These are phyloP conservation scores for Pampus argenteus DNA, from an alignment of 2,797 vertebrate species.

Conservation along the genomic window DNA sequence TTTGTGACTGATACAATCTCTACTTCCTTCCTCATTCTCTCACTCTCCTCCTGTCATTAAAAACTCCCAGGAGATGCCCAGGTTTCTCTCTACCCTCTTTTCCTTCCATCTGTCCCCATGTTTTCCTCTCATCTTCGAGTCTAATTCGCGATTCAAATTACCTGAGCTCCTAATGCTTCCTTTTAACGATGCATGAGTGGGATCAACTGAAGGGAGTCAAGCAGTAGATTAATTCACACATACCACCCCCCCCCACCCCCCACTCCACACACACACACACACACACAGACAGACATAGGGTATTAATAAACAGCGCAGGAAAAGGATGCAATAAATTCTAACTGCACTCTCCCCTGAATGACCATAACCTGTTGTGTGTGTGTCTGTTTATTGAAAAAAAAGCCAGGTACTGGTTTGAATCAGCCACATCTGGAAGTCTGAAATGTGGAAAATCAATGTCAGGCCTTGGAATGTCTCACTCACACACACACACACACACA, in stretches of 20 bases:
- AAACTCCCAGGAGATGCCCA: slow-evolving; percentile 42
- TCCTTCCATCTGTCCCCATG: slow-evolving; percentile 22
- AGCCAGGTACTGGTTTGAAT: slow-evolving; percentile 72
- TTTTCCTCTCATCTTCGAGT: slow-evolving; percentile 51
- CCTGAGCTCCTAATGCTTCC: slow-evolving; percentile 68
- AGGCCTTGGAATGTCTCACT: slow-evolving; percentile 55
- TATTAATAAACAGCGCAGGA: slow-evolving; percentile 61
- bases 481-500: slow-evolving; percentile 15
- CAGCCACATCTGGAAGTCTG: slow-evolving; percentile 78
- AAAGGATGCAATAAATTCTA: slow-evolving; percentile 59
- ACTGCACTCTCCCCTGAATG: slow-evolving; percentile 28
- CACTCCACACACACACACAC: slow-evolving; percentile 15
- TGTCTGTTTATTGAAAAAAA: slow-evolving; percentile 57
- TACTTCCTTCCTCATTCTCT: slow-evolving; percentile 43
- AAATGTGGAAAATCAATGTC: slow-evolving; percentile 76
- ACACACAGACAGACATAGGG: slow-evolving; percentile 18
- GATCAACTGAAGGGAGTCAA: slow-evolving; percentile 74
- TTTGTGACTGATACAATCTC: slow-evolving; percentile 33
- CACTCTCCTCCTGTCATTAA: slow-evolving; percentile 38
- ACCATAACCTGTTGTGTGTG: slow-evolving; percentile 18
- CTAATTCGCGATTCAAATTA: slow-evolving; percentile 75
- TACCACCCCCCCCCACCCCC: slow-evolving; percentile 19
- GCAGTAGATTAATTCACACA: slow-evolving; percentile 67
- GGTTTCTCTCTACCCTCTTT: slow-evolving; percentile 22
- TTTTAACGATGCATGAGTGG: slow-evolving; percentile 74